Conservation (phyloP, 2,888 invertebrate genomes). For the Brachyptera putata region DNA sequence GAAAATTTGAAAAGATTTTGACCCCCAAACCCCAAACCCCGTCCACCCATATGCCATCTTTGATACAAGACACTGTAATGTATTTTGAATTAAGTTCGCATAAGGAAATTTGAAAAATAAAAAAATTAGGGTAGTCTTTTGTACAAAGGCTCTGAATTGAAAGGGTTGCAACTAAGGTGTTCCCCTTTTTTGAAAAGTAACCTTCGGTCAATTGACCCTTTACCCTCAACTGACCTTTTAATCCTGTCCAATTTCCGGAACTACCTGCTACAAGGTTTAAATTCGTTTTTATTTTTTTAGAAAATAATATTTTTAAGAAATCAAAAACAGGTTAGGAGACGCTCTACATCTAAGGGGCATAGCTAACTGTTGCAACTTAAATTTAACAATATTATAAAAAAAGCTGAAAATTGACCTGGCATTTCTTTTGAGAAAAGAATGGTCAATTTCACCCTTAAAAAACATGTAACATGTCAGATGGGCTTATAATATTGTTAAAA, state of each 20-base stretch:
- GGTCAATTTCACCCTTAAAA: slow-evolving; percentile 15
- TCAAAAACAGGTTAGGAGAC: slow-evolving; percentile 20
- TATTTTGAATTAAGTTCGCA: slow-evolving; percentile 20
- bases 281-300: too few species aligned
- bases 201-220: slow-evolving; percentile 19
- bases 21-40: too few species aligned
- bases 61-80: slow-evolving; percentile 9
- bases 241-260: slow-evolving; percentile 11
- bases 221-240: slow-evolving; percentile 17
- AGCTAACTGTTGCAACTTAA: slow-evolving; percentile 11
- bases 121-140: slow-evolving; percentile 1
- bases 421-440: slow-evolving; percentile 1
- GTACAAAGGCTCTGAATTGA: neutral
- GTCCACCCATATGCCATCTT: neutral
- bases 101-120: neutral
- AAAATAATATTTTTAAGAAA: slow-evolving; percentile 6
- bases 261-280: slow-evolving; percentile 2
- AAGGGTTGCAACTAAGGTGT: slow-evolving; percentile 13
- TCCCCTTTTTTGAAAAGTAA: neutral
- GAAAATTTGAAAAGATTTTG: neutral
- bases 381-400: slow-evolving; percentile 3
- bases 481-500: slow-evolving; percentile 21
- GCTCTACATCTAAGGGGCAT: slow-evolving; percentile 16
- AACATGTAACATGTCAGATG: slow-evolving; percentile 17
- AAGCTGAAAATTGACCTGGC: slow-evolving; percentile 18